phyloP scores from a whole-genome alignment of 2,888 invertebrate genomes.

The Altica lythri region DNA sequence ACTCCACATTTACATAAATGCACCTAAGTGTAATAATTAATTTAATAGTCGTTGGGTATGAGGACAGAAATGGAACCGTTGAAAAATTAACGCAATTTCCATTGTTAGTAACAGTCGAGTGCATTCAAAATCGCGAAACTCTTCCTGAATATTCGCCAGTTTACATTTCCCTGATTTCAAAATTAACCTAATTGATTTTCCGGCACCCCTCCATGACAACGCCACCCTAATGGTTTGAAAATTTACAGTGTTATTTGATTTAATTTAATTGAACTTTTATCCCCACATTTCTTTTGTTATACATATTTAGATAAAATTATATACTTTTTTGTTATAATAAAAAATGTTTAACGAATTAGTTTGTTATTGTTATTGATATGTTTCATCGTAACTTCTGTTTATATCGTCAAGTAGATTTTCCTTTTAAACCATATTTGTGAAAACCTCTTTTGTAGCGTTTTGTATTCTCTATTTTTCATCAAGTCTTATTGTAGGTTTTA shows the following conservation, averaged over 20 bases:
- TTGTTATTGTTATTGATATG: too few species aligned
- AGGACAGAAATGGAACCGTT: constrained; percentile 28
- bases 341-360: too few species aligned
- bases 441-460: too few species aligned
- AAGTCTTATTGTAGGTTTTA: too few species aligned
- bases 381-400: too few species aligned
- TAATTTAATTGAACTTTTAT: constrained; percentile 2
- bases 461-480: too few species aligned
- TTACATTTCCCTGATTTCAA: constrained; percentile 22
- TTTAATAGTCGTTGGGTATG: constrained; percentile 23
- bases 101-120: constrained; percentile 26
- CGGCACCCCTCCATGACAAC: constrained; percentile 4
- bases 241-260: constrained; percentile 6
- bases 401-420: too few species aligned
- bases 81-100: constrained; percentile 25
- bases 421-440: too few species aligned
- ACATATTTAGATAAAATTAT: too few species aligned
- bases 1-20: too few species aligned
- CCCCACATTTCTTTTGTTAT: too few species aligned
- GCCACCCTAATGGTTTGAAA: constrained; percentile 2
- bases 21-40: constrained; percentile 17
- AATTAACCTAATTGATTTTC: constrained; percentile 25
- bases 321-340: too few species aligned
- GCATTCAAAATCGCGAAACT: constrained; percentile 19
- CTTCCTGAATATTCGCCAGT: constrained; percentile 27